Conservation (phyloP, 2,888 invertebrate species). For the Aphidoletes aphidimyza region DNA sequence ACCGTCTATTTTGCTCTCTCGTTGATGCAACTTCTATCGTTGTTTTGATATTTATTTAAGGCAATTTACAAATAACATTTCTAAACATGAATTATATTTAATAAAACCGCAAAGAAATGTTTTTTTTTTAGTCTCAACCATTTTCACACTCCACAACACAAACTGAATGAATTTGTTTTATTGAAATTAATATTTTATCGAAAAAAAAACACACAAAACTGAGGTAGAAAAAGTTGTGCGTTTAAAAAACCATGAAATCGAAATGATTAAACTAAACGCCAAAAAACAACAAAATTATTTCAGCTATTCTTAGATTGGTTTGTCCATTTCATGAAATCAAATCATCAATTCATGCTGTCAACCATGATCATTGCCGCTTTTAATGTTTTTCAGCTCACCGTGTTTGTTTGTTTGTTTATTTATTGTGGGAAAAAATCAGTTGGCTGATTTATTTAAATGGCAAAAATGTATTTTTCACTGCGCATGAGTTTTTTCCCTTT, state of each 20-base stretch:
- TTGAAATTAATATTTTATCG: background rate
- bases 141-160: slow-evolving; percentile 5
- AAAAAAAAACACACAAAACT: background rate
- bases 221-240: background rate
- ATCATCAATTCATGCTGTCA: slow-evolving; percentile 19
- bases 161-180: background rate
- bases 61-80: background rate
- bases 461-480: background rate
- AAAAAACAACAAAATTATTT: slow-evolving; percentile 28
- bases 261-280: background rate
- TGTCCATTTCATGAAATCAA: background rate
- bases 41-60: slow-evolving; percentile 15
- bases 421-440: background rate
- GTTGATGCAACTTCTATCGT: background rate
- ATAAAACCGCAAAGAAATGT: background rate
- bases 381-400: background rate
- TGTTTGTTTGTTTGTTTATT: background rate
- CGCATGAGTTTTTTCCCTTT: background rate
- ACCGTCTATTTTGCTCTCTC: background rate
- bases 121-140: background rate
- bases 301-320: background rate
- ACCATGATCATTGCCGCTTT: background rate
- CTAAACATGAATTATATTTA: background rate
- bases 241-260: slow-evolving; percentile 37
- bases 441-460: background rate